Conservation (phyloP, 2,113 vertebrate species). For the Eleginops maclovinus region DNA sequence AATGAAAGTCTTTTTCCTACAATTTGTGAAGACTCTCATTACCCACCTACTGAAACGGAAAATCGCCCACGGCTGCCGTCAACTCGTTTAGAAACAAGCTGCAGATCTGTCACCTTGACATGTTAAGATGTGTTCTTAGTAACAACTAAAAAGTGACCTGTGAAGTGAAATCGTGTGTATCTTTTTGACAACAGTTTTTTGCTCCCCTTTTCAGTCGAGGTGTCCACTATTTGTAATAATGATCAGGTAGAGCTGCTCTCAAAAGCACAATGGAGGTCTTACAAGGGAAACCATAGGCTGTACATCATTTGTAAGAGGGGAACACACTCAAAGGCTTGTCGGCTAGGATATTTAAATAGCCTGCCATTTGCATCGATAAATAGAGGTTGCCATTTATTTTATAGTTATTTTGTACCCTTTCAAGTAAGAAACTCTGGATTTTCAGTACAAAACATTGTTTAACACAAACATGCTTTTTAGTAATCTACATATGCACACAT, state of each 20-base stretch:
- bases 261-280: background rate
- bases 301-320: background rate
- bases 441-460: background rate
- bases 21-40: conserved; percentile 1
- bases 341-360: conserved; percentile 1
- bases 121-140: background rate
- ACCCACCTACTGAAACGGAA: conserved; percentile 19
- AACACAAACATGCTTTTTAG: background rate
- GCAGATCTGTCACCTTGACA: background rate
- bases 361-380: conserved; percentile 2
- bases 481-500: background rate
- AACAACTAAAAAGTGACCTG: background rate
- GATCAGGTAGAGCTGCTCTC: conserved; percentile 1
- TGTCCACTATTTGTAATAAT: background rate
- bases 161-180: too few relatives aligned
- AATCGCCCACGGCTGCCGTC: background rate
- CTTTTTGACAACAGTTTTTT: background rate
- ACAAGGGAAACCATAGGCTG: too few relatives aligned
- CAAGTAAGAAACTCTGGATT: background rate
- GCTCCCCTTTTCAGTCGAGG: background rate
- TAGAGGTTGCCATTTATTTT: background rate
- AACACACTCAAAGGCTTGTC: background rate
- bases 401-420: conserved; percentile 1
- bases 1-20: background rate
- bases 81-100: conserved; percentile 23